Evolutionary conservation across 2,888 invertebrate genomes (phyloP).

Genomic region (Drosophila engyochracea): DNA sequence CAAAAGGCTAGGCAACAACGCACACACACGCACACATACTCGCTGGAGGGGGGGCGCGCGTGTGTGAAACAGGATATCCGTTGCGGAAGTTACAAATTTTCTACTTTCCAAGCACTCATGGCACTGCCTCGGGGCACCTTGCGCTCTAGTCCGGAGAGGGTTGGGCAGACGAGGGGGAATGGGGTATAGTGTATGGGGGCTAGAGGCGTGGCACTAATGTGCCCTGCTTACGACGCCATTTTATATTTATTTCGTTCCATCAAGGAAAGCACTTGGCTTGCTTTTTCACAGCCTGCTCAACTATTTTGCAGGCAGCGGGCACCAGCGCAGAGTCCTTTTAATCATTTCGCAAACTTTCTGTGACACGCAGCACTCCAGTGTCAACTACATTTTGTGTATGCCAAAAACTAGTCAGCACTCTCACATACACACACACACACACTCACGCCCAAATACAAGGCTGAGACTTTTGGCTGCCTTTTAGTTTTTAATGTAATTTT

Average conservation of each 20-base stretch:
- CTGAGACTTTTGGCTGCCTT: conserved; percentile 58
- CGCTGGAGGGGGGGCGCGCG: conserved; percentile 37
- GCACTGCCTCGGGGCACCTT: conserved; percentile 59
- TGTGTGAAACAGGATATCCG: conserved; percentile 83
- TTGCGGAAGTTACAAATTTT: conserved; percentile 83
- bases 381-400: conserved; percentile 78
- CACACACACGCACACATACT: conserved; percentile 21
- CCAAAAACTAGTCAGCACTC: conserved; percentile 65
- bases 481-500: conserved; percentile 79
- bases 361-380: conserved; percentile 75
- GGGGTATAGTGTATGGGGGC: neutral
- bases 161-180: neutral
- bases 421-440: conserved; percentile 13
- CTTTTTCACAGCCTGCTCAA: conserved; percentile 63
- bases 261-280: conserved; percentile 66
- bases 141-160: conserved; percentile 1
- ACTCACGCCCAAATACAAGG: conserved; percentile 30
- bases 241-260: conserved; percentile 76
- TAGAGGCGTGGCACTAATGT: conserved; percentile 68
- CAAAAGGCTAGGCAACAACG: conserved; percentile 35
- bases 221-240: conserved; percentile 78
- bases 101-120: conserved; percentile 76
- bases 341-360: conserved; percentile 80
- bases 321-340: conserved; percentile 73
- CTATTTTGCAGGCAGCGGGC: conserved; percentile 48